Base-by-base conservation (phyloP, 1,140 invertebrate genomes). In the Drosophila insularis region DNA sequence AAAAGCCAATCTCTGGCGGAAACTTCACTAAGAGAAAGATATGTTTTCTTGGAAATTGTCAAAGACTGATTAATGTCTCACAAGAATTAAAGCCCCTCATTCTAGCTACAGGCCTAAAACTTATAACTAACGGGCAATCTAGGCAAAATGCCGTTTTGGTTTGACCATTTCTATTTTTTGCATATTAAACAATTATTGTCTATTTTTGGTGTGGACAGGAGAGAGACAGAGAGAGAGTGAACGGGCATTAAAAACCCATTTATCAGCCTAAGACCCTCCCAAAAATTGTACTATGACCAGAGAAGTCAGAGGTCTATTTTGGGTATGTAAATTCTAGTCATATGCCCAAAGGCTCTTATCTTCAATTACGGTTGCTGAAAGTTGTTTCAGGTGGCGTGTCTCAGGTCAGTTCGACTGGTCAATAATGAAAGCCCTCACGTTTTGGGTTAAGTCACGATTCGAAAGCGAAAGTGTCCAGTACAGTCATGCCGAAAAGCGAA, bases 121-220 rank as follows among this genome's bases (percentile, higher is more conserved):
- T 13, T 4, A 11, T 3, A 50, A 2, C 8, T 19, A 46, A 35
- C 32, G 8, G 32, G 8, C 46, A 21, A 53, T 19, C 46, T 10
- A 50, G 2, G 6, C 14, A 27, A 40, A 74, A 74, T 71, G 14
- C 31, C 54, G 37, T 21, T 8, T 19, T 1, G 21, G 19, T 77
- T 78, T 74, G 75, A 78, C 71, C 75, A 78, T 74, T 63, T 66
- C 75, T 74, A 74, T 58, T 74, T 78, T 74, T 70, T 59, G 39
- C 58, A 61, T 37, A 43, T 1, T 46, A 17, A 58, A 39, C 63
- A 60, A n/a, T 21, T 17, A 1, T 27, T 27, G 63, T 74, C 75
- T 75, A 78, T 75, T 78, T 75, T n/a, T 35, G 23, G 63, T 46
- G 17, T 2, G 8, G 19, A 2, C 5, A 10, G 11, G 17, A 10